Evolutionary conservation across 2,888 invertebrate genomes (phyloP).

Genomic region (Colletes collaris): DNA sequence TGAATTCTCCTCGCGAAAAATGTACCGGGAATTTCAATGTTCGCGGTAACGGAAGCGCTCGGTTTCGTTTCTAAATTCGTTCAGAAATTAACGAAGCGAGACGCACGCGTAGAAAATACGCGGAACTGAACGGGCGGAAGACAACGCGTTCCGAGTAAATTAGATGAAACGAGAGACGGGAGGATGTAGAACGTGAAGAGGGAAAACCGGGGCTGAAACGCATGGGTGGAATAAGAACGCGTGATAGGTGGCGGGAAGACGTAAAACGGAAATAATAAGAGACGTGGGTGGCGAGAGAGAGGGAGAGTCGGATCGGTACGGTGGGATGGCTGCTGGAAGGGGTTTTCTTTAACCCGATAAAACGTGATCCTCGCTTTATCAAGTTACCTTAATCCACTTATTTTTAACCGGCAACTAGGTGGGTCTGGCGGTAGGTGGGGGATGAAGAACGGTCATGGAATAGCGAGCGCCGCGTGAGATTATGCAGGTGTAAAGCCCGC

Average conservation of each 20-base stretch:
- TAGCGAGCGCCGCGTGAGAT: slow-evolving; percentile 56
- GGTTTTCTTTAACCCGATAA: slow-evolving; percentile 70
- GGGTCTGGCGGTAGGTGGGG: slow-evolving; percentile 16
- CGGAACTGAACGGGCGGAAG: too few relatives aligned
- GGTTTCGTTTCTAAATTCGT: too few relatives aligned
- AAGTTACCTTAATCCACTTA: slow-evolving; percentile 68
- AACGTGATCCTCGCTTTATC: slow-evolving; percentile 68
- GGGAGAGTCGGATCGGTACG: slow-evolving; percentile 12
- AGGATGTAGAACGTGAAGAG: background rate
- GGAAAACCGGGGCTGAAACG: slow-evolving; percentile 15
- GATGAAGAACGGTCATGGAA: slow-evolving; percentile 48
- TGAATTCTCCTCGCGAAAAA: too few relatives aligned
- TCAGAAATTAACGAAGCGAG: too few relatives aligned
- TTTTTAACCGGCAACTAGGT: slow-evolving; percentile 60
- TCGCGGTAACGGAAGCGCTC: too few relatives aligned
- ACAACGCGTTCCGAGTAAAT: slow-evolving; percentile 5
- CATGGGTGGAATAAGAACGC: slow-evolving; percentile 28
- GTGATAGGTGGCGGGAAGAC: background rate
- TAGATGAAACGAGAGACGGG: slow-evolving; percentile 1
- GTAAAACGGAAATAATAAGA: background rate
- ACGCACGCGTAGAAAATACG: too few relatives aligned
- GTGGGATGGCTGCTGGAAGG: slow-evolving; percentile 25
- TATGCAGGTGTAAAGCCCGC: slow-evolving; percentile 67
- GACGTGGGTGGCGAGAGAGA: background rate
- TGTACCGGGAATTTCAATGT: too few relatives aligned